Base-by-base conservation (phyloP, 2,113 vertebrate species). In the Globicephala melas region DNA sequence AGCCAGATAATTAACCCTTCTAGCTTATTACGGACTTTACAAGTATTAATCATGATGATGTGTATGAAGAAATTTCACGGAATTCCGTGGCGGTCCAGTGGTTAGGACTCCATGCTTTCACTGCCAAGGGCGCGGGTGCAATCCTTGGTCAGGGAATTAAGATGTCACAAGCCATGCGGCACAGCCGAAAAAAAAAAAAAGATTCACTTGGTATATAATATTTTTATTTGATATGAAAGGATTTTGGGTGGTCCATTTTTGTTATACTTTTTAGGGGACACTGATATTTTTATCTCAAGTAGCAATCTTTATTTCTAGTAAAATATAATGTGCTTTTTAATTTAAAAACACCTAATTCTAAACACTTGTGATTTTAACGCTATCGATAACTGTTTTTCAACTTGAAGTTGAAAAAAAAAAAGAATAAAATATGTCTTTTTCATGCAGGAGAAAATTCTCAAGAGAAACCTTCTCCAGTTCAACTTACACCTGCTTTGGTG, bases 401-500 rank as follows among this genome's bases (percentile, higher is more conserved):
- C 10, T 77, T 91, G 0, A 95, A n/a, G 79, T 89, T 76, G 21
- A 89, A 89, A 91, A 70, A 21, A 44, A 81, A 53, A 85, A 81
- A 91, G 79, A 84, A 6, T 95, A 86, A 96, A 53, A 0, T n/a
- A 8, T 26, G 5, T 93, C 2, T 97, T 95, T 97, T 89, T 97
- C 20, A 26, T 41, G 0, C 90, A 99, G 98, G 98, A 95, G 80
- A 96, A 63, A 77, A 86, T 44, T 6, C 81, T 80, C 97, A 89
- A 95, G 98, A 98, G 44, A 97, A 97, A 33, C 94, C 84, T 33
- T 98, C 98, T 91, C 97, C 99, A 13, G 96, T 99, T 97, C 99
- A 98, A 74, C 98, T 99, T 71, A 98, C 97, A 38, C 98, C 99
- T 25, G 89, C 98, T 20, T 97, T 99, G 53, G 97, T 98, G 90